Evolutionary conservation across 2,113 vertebrate species (phyloP).

Genomic region (Alexandromys fortis): DNA sequence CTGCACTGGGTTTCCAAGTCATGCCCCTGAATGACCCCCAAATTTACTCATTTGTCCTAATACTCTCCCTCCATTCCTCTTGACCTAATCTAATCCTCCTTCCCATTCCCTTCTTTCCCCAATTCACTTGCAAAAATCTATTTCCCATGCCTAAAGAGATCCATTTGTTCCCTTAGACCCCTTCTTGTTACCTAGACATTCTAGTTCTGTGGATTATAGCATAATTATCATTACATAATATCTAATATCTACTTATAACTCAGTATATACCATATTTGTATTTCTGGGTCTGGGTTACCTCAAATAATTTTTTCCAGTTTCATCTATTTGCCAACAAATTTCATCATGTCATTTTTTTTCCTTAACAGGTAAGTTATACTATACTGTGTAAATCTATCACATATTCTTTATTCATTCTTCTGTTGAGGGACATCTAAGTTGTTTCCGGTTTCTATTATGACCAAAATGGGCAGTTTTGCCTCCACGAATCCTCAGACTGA

Average conservation of each 20-base stretch:
- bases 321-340: background rate
- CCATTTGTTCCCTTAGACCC: background rate
- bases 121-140: background rate
- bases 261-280: background rate
- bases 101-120: background rate
- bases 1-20: background rate
- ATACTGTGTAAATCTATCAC: background rate
- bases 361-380: background rate
- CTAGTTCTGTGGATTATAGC: background rate
- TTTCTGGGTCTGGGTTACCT: background rate
- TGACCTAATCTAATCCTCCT: background rate
- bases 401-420: background rate
- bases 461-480: no score
- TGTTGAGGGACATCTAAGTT: background rate
- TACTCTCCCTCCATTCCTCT: background rate
- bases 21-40: background rate
- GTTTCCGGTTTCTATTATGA: background rate
- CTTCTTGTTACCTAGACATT: background rate
- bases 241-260: background rate
- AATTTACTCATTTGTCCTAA: background rate
- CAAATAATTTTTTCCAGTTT: background rate
- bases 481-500: no score
- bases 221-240: background rate
- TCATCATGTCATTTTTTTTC: background rate
- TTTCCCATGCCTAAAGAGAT: background rate